A percentile compares a stretch with the other conserved stretches of the same genome.
Conservation (phyloP, 2,888 invertebrate genomes). For the Blomia tropicalis region DNA sequence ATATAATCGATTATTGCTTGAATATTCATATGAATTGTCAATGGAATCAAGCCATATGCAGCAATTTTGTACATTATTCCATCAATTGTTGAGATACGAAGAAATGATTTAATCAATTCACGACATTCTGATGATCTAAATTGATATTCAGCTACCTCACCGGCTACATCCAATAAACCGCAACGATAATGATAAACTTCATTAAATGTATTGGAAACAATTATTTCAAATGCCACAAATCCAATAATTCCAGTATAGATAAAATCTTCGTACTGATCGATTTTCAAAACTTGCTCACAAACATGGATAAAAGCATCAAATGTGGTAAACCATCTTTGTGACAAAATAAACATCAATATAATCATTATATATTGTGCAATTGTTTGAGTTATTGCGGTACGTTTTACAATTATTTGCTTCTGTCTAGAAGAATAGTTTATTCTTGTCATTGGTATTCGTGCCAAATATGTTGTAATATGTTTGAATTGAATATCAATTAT, state of each 20-base stretch:
- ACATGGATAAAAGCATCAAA: neutral
- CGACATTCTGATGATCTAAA: neutral
- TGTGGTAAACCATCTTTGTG: neutral
- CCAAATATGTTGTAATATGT: neutral
- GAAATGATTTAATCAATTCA: neutral
- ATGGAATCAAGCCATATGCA: neutral
- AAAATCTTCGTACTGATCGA: neutral
- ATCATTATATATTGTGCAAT: neutral
- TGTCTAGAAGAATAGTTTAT: neutral
- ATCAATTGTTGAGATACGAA: neutral
- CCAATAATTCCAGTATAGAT: neutral
- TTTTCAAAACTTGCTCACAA: neutral
- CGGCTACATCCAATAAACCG: neutral
- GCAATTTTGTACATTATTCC: neutral
- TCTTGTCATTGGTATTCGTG: neutral
- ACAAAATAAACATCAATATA: neutral
- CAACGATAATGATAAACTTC: neutral
- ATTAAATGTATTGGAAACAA: neutral
- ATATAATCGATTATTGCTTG: neutral
- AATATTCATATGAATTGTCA: neutral
- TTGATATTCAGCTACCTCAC: neutral
- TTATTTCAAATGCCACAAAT: neutral
- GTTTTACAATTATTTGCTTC: neutral
- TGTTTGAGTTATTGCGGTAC: neutral
- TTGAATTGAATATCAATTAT: neutral